These are phyloP conservation scores for Squalus acanthias DNA, from an alignment of 2,797 vertebrate species.

Conservation along the genomic window DNA sequence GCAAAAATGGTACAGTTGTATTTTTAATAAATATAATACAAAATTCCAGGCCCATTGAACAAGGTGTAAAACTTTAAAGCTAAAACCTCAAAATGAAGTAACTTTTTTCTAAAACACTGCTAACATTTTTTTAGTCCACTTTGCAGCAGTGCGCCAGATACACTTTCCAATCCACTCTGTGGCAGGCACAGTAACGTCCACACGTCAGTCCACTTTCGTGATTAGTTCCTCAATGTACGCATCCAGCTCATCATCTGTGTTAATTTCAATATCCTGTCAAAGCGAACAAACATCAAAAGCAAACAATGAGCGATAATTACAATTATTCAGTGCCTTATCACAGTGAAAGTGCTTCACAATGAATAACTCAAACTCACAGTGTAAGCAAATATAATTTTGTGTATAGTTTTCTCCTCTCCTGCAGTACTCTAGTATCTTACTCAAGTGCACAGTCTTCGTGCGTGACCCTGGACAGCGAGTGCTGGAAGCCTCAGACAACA, in stretches of 20 bases:
- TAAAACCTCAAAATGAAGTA: constrained; percentile 34
- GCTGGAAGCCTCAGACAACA: neutral
- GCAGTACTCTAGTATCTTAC: neutral
- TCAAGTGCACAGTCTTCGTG: neutral
- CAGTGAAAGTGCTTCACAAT: neutral
- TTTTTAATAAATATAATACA: constrained; percentile 39
- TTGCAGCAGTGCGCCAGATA: constrained; percentile 18
- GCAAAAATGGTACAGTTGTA: constrained; percentile 18
- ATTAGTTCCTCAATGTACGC: constrained; percentile 97
- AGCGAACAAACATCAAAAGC: neutral
- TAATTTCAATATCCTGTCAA: constrained; percentile 94
- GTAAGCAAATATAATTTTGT: neutral
- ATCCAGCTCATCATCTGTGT: constrained; percentile 93
- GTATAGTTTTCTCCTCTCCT: neutral
- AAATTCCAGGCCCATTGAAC: constrained; percentile 30
- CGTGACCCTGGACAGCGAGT: neutral
- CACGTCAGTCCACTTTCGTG: constrained; percentile 84
- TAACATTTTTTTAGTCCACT: neutral
- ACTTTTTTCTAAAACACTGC: constrained; percentile 23
- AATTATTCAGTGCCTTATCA: neutral
- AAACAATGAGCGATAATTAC: neutral
- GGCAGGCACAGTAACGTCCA: neutral
- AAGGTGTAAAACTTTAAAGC: constrained; percentile 36
- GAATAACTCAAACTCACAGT: neutral
- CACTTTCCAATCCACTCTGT: neutral